Evolutionary conservation across 2,113 vertebrate genomes (phyloP), one percentile per base, ranked within the genome.

Genomic region (Psammodynastes pulverulentus): DNA sequence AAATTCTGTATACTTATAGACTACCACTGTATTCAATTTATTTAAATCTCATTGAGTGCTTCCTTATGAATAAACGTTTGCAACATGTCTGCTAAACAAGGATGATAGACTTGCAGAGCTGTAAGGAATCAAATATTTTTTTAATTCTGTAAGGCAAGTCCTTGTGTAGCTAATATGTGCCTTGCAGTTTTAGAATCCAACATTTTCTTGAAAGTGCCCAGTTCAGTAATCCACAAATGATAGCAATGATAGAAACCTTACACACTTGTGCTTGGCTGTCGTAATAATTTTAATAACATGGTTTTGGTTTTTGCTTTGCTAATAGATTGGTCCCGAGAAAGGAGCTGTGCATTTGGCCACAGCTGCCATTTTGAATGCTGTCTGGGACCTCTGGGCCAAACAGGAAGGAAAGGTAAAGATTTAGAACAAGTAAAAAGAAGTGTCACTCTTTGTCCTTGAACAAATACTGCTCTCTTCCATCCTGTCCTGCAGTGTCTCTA

Each of bases 341-440:
- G 98, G 97, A 3, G 97, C 97, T 89, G 98, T 98, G 84, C 97
- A 97, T 43, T 92, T 98, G 94, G 98, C 98, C 2, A 95, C 94
- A 0, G 97, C 97, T 15, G 98, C 98, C 0, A 58, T 98, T n/a
- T 96, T 98, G 84, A 98, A 98, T 21, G 98, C 96, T 0, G 95
- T 98, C 86, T 98, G 98, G 98, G 98, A 98, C 93, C 96, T 98
- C 67, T 98, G 98, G 97, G 98, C 97, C 13, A 97, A 98, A 90
- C 51, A 94, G n/a, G 97, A 98, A 91, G 95, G 96, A 91, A 98
- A 98, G 97, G 97, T 98, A 94, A 91, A 3, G 19, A 23, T 6
- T 39, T 84, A 48, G 9, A 54, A 34, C 23, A 54, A 49, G 52
- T 29, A 0, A n/a, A 12, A 29, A 51, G 54, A 89, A 46, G 92